Conservation (phyloP, 2,888 invertebrate species). For the Dynastes grantii region DNA sequence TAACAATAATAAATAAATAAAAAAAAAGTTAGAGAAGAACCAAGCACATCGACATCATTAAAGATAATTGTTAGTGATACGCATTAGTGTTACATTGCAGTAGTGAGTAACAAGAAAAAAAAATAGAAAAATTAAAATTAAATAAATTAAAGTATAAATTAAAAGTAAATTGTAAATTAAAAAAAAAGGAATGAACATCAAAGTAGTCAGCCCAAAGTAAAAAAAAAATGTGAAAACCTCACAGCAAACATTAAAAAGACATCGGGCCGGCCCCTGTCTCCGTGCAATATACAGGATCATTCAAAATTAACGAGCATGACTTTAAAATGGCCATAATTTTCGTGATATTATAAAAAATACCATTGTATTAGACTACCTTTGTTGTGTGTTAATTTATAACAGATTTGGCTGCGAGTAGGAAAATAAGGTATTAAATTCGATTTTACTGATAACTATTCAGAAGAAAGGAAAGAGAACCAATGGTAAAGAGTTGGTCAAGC, state of each 20-base stretch:
- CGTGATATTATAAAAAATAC: background rate
- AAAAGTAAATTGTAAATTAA: conserved; percentile 51
- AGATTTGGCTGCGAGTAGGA: background rate
- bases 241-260: conserved; percentile 69
- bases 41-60: conserved; percentile 68
- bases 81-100: conserved; percentile 72
- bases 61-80: conserved; percentile 66
- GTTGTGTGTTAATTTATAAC: background rate
- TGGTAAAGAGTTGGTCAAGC: conserved; percentile 15
- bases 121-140: conserved; percentile 33
- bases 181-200: conserved; percentile 67
- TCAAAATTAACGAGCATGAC: conserved; percentile 26
- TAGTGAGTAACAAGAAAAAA: conserved; percentile 66
- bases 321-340: conserved; percentile 37
- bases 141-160: conserved; percentile 51
- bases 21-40: conserved; percentile 60
- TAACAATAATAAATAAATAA: conserved; percentile 54
- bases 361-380: background rate
- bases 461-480: background rate
- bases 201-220: conserved; percentile 68
- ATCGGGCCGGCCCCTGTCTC: conserved; percentile 54
- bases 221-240: conserved; percentile 69
- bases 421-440: background rate
- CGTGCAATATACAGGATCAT: conserved; percentile 55
- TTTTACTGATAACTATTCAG: conserved; percentile 9